Evolutionary conservation across 30 jellyfish, hydroid and myxozoan species (phyloP), one percentile per base, ranked within the genome.

Genomic region (Haliclystus octoradiatus): DNA sequence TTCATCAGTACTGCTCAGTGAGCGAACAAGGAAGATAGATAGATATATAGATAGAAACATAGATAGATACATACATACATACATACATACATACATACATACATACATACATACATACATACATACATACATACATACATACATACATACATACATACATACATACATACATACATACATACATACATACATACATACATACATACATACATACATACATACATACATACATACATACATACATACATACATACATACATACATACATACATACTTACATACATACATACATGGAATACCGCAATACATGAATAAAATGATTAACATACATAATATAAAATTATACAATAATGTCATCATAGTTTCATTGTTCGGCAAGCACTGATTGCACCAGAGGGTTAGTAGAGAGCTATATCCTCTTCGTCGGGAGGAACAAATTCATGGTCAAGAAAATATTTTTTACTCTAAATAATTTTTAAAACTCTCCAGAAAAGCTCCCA

Each of bases 151-250:
- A 75, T 63, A 75, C 85, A 75, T 63, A 75, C 87, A 75, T 63
- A 75, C 87, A 75, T 63, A 75, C 87, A 75, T 63, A 75, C 81
- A 75, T 63, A 75, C 87, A 75, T 63, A 75, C 87, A 75, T 63
- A 75, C 87, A 75, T 63, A 75, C 87, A 75, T 63, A 75, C 87
- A 75, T 63, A 75, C 87, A 75, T 63, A 75, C 87, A 75, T 63
- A 75, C 87, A 75, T 63, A 75, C 81, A 75, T 63, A 75, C 83
- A 75, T 63, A 75, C 87, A 75, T 63, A 75, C 87, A 75, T 63
- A 75, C 87, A 64, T 65, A 76, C 83, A 76, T 65, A 76, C 90
- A 76, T 65, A 66, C 90, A 68, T 62, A 52, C 66, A 52, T 9
- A 52, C 66, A 52, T 9, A 52, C 66, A 52, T 9, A 52, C 66